phyloP scores from a whole-genome alignment of 2,888 invertebrate genomes.

The Drosophila anceps region DNA sequence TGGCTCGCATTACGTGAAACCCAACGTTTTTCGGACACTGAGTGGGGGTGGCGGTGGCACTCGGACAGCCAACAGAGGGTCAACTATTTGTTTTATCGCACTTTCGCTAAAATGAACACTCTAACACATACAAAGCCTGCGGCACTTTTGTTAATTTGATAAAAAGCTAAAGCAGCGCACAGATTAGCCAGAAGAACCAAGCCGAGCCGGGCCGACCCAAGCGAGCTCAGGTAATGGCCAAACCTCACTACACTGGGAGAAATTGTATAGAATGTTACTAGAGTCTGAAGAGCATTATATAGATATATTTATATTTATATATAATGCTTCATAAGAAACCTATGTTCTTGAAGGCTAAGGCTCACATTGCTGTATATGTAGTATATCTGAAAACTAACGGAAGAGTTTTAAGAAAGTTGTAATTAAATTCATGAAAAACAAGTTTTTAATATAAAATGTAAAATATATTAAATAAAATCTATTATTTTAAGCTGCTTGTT shows the following conservation, averaged over 20 bases:
- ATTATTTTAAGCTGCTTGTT: no score
- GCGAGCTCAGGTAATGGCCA: conserved; percentile 21
- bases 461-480: no score
- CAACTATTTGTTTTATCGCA: conserved; percentile 83
- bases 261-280: not conserved
- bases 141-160: conserved; percentile 83
- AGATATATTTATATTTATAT: not conserved
- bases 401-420: no score
- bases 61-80: conserved; percentile 27
- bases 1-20: conserved; percentile 61
- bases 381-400: no score
- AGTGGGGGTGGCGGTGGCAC: not conserved
- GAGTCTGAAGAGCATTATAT: not conserved
- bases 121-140: conserved; percentile 51
- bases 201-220: conserved; percentile 21
- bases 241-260: conserved; percentile 44
- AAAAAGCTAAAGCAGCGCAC: conserved; percentile 75
- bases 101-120: conserved; percentile 81
- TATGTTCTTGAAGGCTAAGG: not conserved
- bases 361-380: no score
- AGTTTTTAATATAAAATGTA: not conserved
- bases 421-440: no score
- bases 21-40: not conserved
- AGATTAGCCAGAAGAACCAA: conserved; percentile 67
- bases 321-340: not conserved